These are phyloP conservation scores for Larimichthys polyactis DNA, from an alignment of 2,113 vertebrate species.

Conservation along the genomic window DNA sequence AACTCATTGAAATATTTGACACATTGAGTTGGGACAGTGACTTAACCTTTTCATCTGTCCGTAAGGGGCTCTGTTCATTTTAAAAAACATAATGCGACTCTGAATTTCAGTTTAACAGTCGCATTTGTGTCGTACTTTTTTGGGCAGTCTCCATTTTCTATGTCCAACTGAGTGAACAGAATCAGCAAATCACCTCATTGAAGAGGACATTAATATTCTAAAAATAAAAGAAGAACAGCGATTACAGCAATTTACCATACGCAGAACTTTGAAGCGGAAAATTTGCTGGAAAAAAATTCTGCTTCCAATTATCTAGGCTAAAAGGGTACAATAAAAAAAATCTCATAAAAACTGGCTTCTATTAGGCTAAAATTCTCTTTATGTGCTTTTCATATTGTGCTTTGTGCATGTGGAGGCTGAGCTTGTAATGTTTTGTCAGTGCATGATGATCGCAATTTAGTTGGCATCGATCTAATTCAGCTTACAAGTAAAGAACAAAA, in stretches of 20 bases:
- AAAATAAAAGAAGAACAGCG: conserved; percentile 10
- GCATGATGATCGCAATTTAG: conserved; percentile 15
- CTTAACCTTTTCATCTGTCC: too few species aligned
- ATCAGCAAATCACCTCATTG: neutral
- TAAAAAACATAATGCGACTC: neutral
- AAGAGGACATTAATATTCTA: conserved; percentile 11
- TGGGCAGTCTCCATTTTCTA: conserved; percentile 7
- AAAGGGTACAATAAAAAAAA: conserved; percentile 22
- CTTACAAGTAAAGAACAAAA: conserved; percentile 33
- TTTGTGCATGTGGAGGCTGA: neutral
- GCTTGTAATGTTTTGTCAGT: neutral
- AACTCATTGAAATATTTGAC: neutral
- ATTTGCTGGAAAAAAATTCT: conserved; percentile 6
- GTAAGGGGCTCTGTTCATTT: conserved; percentile 2
- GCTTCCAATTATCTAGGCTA: conserved; percentile 14
- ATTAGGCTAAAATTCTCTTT: neutral
- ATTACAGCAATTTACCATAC: neutral
- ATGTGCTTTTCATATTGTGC: neutral
- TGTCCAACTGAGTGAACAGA: neutral
- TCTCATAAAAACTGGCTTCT: neutral
- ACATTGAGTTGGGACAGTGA: neutral
- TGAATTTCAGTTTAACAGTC: conserved; percentile 17
- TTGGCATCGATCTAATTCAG: conserved; percentile 29
- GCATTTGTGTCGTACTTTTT: conserved; percentile 1
- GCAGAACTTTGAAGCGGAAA: neutral